Evolutionary conservation across 2,797 vertebrate species (phyloP).

Genomic region (Danio jaintianensis): DNA sequence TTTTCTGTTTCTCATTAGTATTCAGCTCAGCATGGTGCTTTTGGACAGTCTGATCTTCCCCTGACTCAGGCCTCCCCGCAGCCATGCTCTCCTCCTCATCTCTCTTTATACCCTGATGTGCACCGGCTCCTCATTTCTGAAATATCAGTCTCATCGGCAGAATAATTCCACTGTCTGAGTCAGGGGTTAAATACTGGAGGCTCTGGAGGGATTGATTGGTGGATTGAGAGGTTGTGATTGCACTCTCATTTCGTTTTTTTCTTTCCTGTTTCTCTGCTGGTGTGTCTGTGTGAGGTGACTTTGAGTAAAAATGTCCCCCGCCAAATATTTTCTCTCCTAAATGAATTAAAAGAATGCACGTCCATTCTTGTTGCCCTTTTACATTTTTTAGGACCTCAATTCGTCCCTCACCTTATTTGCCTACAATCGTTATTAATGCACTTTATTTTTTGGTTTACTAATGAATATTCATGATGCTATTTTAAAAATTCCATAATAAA

Average conservation of each 20-base stretch:
- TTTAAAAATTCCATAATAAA: constrained; percentile 19
- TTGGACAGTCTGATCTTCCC: constrained; percentile 60
- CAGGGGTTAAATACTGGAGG: constrained; percentile 45
- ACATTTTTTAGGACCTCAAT: constrained; percentile 7
- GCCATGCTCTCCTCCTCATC: constrained; percentile 44
- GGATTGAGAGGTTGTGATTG: constrained; percentile 37
- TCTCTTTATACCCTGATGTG: constrained; percentile 58
- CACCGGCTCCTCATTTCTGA: constrained; percentile 62
- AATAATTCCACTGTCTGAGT: constrained; percentile 47
- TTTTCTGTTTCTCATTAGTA: constrained; percentile 61
- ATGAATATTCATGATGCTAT: constrained; percentile 26
- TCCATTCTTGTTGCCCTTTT: background rate
- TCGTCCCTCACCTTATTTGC: constrained; percentile 16
- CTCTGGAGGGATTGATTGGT: constrained; percentile 50
- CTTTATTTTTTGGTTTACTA: background rate
- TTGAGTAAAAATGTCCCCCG: constrained; percentile 22
- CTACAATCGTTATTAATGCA: background rate
- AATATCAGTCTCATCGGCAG: constrained; percentile 63
- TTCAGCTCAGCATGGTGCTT: constrained; percentile 62
- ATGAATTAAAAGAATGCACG: background rate
- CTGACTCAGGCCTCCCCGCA: constrained; percentile 59
- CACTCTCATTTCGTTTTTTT: constrained; percentile 2
- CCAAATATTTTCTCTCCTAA: constrained; percentile 11
- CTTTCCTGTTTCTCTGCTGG: background rate
- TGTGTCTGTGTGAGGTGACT: constrained; percentile 20